Conservation (phyloP, 2,113 vertebrate genomes). For the Toxotes jaculatrix region DNA sequence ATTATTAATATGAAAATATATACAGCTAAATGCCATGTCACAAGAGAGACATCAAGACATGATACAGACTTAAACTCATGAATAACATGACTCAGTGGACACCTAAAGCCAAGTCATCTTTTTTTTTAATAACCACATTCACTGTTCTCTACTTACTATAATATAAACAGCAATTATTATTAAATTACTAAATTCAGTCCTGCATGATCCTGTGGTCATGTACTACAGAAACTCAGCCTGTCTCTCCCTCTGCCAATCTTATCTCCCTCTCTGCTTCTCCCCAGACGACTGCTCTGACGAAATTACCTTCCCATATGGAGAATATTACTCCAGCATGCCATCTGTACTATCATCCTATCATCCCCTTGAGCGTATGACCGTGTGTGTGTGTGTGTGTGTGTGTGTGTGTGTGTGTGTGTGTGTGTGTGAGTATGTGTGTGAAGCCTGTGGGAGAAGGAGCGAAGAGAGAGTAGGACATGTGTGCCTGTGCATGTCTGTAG, state of each 20-base stretch:
- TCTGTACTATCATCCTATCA: conserved; percentile 77
- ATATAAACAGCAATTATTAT: conserved; percentile 16
- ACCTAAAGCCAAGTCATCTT: neutral
- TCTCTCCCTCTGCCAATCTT: conserved; percentile 51
- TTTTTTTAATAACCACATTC: conserved; percentile 1
- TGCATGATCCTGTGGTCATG: conserved; percentile 29
- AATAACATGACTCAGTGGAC: neutral
- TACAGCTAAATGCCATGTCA: neutral
- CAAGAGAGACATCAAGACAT: neutral
- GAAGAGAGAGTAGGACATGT: conserved; percentile 26
- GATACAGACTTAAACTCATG: neutral
- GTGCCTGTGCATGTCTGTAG: conserved; percentile 33
- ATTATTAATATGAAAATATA: neutral
- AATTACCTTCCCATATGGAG: conserved; percentile 81
- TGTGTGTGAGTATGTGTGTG: conserved; percentile 42
- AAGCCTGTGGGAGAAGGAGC: conserved; percentile 68
- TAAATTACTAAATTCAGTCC: conserved; percentile 21
- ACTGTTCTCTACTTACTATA: neutral
- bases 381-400: conserved; percentile 41
- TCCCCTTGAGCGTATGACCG: conserved; percentile 65
- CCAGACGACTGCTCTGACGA: conserved; percentile 70
- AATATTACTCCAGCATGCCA: conserved; percentile 79
- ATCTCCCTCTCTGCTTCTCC: conserved; percentile 60
- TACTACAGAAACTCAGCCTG: conserved; percentile 31
- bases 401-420: conserved; percentile 46